A percentile compares a stretch with the other conserved stretches of the same genome.
Conservation (phyloP, 2,888 invertebrate species). For the Polydrusus pterygomalis region DNA sequence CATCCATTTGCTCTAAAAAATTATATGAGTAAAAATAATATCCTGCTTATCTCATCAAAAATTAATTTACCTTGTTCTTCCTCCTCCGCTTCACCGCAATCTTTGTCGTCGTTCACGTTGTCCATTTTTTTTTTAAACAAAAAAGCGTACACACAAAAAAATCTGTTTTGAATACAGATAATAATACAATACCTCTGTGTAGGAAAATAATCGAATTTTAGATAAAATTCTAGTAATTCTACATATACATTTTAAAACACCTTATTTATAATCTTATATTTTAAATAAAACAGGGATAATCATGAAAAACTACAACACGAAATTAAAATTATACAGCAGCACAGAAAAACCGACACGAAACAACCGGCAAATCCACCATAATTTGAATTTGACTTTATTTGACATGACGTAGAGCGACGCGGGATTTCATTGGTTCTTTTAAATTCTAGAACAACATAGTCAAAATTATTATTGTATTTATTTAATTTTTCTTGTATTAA, state of each 20-base stretch:
- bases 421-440: constrained; percentile 26
- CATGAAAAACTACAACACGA: not conserved
- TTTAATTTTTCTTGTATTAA: too few relatives aligned
- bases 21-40: not conserved
- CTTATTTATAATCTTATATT: constrained; percentile 4
- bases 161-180: not conserved
- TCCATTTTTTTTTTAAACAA: constrained; percentile 16
- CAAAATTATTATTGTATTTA: not conserved
- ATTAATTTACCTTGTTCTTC: constrained; percentile 15
- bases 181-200: not conserved
- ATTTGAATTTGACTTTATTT: too few relatives aligned
- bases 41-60: not conserved
- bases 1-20: constrained; percentile 51
- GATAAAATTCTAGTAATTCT: not conserved
- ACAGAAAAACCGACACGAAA: not conserved
- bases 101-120: not conserved
- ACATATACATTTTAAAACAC: not conserved
- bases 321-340: not conserved
- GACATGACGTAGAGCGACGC: not conserved
- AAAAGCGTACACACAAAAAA: not conserved
- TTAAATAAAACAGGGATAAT: constrained; percentile 1
- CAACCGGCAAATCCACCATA: constrained; percentile 10
- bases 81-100: not conserved
- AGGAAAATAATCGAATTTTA: not conserved
- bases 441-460: too few relatives aligned